Percentiles rank a stretch among this genome's conserved stretches.
Conservation (phyloP, 2,113 vertebrate genomes). For the Manacus vitellinus region DNA sequence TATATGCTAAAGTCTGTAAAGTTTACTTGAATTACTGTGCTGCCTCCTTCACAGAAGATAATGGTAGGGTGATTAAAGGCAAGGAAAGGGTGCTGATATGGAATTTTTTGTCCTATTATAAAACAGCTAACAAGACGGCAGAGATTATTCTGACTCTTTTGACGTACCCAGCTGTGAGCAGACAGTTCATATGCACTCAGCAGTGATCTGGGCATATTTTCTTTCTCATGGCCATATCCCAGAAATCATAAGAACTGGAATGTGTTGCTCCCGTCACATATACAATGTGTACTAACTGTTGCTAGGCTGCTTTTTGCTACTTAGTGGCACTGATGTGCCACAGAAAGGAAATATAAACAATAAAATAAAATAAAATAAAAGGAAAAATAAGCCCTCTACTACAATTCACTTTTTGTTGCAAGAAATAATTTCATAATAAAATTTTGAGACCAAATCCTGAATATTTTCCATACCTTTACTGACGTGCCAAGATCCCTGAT, state of each 20-base stretch:
- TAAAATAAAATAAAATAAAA: not conserved
- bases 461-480: not conserved
- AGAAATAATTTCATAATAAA: not conserved
- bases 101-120: not conserved
- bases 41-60: not conserved
- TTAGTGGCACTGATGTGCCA: not conserved
- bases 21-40: not conserved
- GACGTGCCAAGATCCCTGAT: not conserved
- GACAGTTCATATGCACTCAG: not conserved
- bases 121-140: not conserved
- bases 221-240: not conserved
- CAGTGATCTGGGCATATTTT: not conserved
- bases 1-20: not conserved
- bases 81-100: not conserved
- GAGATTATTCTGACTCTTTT: not conserved
- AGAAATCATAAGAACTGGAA: constrained; percentile 12
- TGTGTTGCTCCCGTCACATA: not conserved
- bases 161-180: not conserved
- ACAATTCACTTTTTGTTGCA: not conserved
- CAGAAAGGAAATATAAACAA: not conserved
- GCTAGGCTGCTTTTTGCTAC: constrained; percentile 7
- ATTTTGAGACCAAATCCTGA: not conserved
- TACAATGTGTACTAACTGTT: not conserved
- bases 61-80: not conserved
- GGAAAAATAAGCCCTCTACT: not conserved